Base-by-base conservation (phyloP, 1,140 invertebrate species). In the Dolichoris vasculosae region DNA sequence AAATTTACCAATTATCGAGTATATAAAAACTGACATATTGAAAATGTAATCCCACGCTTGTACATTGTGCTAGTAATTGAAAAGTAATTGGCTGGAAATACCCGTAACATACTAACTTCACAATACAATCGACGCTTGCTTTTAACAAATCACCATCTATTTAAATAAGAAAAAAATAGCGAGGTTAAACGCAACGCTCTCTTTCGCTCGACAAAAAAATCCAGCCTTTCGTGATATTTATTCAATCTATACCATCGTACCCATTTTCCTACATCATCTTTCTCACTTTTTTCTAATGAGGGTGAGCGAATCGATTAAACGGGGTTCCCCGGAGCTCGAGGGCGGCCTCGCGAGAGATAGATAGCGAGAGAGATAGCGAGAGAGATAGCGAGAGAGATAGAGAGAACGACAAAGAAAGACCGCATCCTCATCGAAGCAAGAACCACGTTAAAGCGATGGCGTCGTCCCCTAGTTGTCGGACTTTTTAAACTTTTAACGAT, bases 401-500 rank as follows among this genome's bases (percentile, higher is more conserved):
- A 63, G 67, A 71, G 48, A 51, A 17, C 7, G 48, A 38, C 13
- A 23, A 38, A 32, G 32, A 64, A 32, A 32, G 63, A 43, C n/a
- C 43, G 43, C n/a, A 64, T 64, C 55, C 63, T 69, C 63, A 43
- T 46, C 80, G 67, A 63, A 59, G 51, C 32, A 55, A 79, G 23
- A 64, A 20, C 55, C 77, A n/a, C n/a, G 48, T 30, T 20, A 30
- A 38, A 43, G 78, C 46, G 30, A 51, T 71, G 32, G 69, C 48
- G 20, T 75, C 80, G 0, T 40, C 67, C 80, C 80, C 80, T 55
- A n/a, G 43, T 55, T 46, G 32, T 55, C 67, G 73, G 35, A 87
- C 80, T 87, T 84, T 86, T 83, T 85, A 86, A 84, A 80, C 79
- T 87, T 89, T 78, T 82, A 87, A 82, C 82, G 87, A 89, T 86